phyloP scores from a whole-genome alignment of 2,888 invertebrate species.

The Aleiodes leptofemur region DNA sequence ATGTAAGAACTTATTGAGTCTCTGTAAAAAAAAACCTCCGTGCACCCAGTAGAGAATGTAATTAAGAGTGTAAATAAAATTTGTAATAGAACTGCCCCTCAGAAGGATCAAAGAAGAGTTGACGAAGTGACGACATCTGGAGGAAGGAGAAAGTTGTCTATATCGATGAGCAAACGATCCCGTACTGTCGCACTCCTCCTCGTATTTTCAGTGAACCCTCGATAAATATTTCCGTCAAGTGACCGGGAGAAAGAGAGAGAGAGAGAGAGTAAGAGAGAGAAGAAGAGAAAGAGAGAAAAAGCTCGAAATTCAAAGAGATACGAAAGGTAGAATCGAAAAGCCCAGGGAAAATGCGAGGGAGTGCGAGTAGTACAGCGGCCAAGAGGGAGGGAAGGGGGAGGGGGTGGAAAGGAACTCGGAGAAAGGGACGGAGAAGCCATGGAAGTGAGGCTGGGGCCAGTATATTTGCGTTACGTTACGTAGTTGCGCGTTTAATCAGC shows the following conservation, averaged over 20 bases:
- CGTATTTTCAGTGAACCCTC: slow-evolving; percentile 58
- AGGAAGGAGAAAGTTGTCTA: slow-evolving; percentile 18
- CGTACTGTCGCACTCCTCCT: background rate
- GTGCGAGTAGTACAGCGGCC: slow-evolving; percentile 42
- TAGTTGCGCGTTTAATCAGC: slow-evolving; percentile 75
- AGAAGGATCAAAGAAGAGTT: slow-evolving; percentile 69
- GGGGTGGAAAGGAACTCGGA: slow-evolving; percentile 45
- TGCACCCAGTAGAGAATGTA: slow-evolving; percentile 63
- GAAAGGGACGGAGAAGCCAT: slow-evolving; percentile 50
- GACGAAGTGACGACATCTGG: slow-evolving; percentile 45
- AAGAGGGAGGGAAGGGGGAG: slow-evolving; percentile 37
- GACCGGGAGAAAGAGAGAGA: slow-evolving; percentile 60
- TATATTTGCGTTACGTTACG: slow-evolving; percentile 73
- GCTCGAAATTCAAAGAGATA: slow-evolving; percentile 70
- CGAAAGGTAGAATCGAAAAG: slow-evolving; percentile 72
- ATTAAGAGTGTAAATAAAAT: slow-evolving; percentile 72
- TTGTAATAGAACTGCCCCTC: slow-evolving; percentile 59
- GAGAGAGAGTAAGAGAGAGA: background rate
- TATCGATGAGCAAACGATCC: slow-evolving; percentile 39
- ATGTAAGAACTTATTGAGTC: background rate
- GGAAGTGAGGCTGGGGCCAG: slow-evolving; percentile 56
- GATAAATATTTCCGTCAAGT: slow-evolving; percentile 75
- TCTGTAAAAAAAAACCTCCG: background rate
- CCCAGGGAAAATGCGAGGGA: slow-evolving; percentile 47
- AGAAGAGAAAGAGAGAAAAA: background rate